A percentile compares a stretch with the other conserved stretches of the same genome.
phyloP scores from a whole-genome alignment of 30 jellyfish, hydroid and myxozoan genomes.

The Sanderia malayensis region DNA sequence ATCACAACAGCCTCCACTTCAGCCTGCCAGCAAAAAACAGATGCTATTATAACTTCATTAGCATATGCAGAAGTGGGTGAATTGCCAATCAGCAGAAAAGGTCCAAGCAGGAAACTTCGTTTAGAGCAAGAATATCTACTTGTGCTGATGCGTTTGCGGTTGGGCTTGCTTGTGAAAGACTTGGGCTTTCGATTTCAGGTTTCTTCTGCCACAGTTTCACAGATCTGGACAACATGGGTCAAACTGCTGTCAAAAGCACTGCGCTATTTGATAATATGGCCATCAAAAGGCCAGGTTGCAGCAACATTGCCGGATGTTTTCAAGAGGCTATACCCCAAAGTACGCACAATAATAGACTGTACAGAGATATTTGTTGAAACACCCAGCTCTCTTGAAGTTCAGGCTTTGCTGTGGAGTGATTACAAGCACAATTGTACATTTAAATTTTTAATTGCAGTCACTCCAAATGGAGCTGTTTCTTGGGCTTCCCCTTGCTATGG shows the following conservation, averaged over 20 bases:
- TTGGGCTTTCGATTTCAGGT: background rate
- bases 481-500: constrained; percentile 34
- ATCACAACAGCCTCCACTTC: too few relatives aligned
- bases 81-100: too few relatives aligned
- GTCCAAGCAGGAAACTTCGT: constrained; percentile 14
- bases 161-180: background rate
- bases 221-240: background rate
- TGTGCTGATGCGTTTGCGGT: background rate
- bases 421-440: constrained; percentile 49
- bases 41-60: too few relatives aligned
- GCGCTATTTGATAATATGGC: too few relatives aligned
- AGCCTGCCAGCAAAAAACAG: too few relatives aligned
- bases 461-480: constrained; percentile 57
- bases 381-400: constrained; percentile 38
- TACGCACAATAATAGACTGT: too few relatives aligned
- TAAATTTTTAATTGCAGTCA: constrained; percentile 29
- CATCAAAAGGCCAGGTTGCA: too few relatives aligned
- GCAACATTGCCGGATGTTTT: too few relatives aligned
- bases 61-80: too few relatives aligned
- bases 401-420: constrained; percentile 35
- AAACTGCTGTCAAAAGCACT: background rate
- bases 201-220: background rate
- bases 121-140: constrained; percentile 28
- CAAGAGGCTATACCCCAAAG: too few relatives aligned
- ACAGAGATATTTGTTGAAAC: constrained; percentile 42